Conservation (phyloP, 2,888 invertebrate genomes). For the Acanthosepion lycidas region DNA sequence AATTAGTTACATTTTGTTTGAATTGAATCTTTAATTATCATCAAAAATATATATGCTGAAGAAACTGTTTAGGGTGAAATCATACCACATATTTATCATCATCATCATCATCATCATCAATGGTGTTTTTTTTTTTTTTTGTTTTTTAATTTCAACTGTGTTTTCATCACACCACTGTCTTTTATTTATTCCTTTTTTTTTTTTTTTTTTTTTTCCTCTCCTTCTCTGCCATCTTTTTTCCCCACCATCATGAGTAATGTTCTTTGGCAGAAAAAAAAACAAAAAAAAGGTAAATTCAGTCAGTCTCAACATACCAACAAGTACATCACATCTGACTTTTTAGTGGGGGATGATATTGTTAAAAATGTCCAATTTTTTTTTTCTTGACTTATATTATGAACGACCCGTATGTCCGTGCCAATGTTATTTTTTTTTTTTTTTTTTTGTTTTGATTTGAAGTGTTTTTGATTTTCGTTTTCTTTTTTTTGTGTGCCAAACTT, state of each 20-base stretch:
- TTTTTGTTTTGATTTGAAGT: not conserved
- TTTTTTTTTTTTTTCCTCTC: not conserved
- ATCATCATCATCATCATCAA: conserved; percentile 5
- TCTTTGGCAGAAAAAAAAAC: not conserved
- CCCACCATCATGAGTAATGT: not conserved
- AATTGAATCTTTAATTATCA: conserved; percentile 33
- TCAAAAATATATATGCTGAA: conserved; percentile 33
- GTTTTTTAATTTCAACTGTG: not conserved
- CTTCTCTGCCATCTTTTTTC: not conserved
- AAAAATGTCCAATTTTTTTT: not conserved
- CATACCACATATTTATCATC: not conserved
- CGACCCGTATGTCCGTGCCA: conserved; percentile 33
- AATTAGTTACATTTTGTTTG: not conserved
- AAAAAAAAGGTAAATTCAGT: not conserved
- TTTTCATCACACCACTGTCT: not conserved
- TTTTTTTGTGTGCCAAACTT: conserved; percentile 33
- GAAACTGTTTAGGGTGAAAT: conserved; percentile 33
- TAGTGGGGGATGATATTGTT: not conserved
- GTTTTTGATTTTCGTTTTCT: not conserved
- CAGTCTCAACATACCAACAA: not conserved
- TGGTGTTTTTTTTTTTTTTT: not conserved
- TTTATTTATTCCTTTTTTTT: not conserved
- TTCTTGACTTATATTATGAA: not conserved
- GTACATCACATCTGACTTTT: not conserved
- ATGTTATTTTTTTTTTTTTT: not conserved